These are phyloP conservation scores for Spicauda simplicius DNA, from an alignment of 2,888 invertebrate genomes.

Conservation along the genomic window DNA sequence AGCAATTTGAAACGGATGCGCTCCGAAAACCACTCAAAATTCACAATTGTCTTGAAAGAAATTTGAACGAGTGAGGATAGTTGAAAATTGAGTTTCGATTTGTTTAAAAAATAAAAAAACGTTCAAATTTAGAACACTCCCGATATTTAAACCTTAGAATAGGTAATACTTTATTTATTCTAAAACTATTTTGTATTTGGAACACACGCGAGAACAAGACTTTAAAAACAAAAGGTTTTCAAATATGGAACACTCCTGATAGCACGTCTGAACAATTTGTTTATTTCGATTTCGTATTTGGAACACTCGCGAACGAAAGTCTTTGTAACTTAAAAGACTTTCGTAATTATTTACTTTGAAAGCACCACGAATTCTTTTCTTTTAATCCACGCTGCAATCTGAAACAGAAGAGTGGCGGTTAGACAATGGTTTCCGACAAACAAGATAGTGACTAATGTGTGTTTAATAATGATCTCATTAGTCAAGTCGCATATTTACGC, in stretches of 20 bases:
- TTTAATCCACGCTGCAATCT: slow-evolving; percentile 38
- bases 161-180: too few relatives aligned
- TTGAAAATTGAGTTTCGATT: background rate
- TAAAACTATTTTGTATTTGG: too few relatives aligned
- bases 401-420: slow-evolving; percentile 43
- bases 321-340: slow-evolving; percentile 28
- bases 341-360: slow-evolving; percentile 5
- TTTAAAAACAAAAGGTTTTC: background rate
- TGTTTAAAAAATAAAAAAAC: background rate
- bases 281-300: background rate
- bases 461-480: slow-evolving; percentile 56
- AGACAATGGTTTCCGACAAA: slow-evolving; percentile 40
- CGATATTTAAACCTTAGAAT: too few relatives aligned
- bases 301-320: slow-evolving; percentile 5
- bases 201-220: too few relatives aligned
- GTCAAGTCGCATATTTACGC: slow-evolving; percentile 30
- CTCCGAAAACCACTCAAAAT: slow-evolving; percentile 7
- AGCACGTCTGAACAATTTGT: background rate
- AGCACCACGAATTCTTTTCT: slow-evolving; percentile 28
- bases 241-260: background rate
- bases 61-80: background rate
- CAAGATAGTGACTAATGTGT: slow-evolving; percentile 47
- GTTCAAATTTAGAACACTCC: background rate
- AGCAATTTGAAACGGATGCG: slow-evolving; percentile 10
- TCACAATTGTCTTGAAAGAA: background rate